A percentile compares a stretch with the other conserved stretches of the same genome.
phyloP scores from a whole-genome alignment of 1,140 invertebrate genomes.

The Aphelinus certus region DNA sequence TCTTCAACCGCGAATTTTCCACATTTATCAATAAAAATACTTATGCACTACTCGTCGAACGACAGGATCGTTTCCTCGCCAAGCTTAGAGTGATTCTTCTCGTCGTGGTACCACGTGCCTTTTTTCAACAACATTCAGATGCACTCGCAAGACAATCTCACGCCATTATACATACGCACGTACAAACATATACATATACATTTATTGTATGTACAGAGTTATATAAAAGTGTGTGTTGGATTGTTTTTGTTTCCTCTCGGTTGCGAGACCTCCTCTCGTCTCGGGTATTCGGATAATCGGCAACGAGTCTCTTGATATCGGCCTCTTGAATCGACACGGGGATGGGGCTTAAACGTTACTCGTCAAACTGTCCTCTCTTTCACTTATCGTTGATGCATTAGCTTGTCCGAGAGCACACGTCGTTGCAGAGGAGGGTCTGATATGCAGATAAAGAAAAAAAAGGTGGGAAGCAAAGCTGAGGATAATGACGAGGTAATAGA shows the following conservation, averaged over 20 bases:
- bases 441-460: neutral
- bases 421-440: neutral
- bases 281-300: constrained; percentile 21
- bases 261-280: constrained; percentile 31
- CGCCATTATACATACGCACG: constrained; percentile 41
- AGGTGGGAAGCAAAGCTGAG: neutral
- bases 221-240: constrained; percentile 38
- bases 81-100: neutral
- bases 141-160: constrained; percentile 31
- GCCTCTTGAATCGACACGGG: constrained; percentile 18
- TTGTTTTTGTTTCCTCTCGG: constrained; percentile 6
- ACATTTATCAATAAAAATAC: constrained; percentile 16
- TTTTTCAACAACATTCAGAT: neutral
- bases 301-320: constrained; percentile 30
- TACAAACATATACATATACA: constrained; percentile 44
- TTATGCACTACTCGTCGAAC: neutral
- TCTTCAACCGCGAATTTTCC: neutral
- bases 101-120: neutral
- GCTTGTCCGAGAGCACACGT: constrained; percentile 8
- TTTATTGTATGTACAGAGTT: constrained; percentile 42
- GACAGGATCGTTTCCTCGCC: neutral
- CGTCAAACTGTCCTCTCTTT: neutral
- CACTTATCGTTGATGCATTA: neutral
- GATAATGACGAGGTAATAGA: neutral
- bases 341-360: neutral